phyloP scores from a whole-genome alignment of 2,113 vertebrate genomes.

The Chionodraco myersi region DNA sequence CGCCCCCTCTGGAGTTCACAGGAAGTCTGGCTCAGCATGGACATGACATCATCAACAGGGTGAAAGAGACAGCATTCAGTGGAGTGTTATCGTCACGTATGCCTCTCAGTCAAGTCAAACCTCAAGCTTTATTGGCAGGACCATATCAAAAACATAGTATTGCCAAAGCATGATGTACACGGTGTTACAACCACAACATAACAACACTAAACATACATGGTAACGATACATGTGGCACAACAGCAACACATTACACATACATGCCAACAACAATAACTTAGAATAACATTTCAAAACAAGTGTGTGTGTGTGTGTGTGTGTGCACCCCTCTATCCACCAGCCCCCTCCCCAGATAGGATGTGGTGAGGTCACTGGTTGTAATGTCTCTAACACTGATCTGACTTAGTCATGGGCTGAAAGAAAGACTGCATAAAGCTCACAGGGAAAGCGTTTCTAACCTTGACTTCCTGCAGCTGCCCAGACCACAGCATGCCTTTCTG shows the following conservation, averaged over 20 bases:
- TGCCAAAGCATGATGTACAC: too few relatives aligned
- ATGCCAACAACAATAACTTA: too few relatives aligned
- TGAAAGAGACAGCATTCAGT: constrained; percentile 39
- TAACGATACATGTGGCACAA: too few relatives aligned
- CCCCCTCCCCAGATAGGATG: constrained; percentile 56
- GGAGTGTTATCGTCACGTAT: constrained; percentile 47
- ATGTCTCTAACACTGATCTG: constrained; percentile 52
- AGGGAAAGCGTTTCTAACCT: constrained; percentile 22
- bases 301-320: too few relatives aligned
- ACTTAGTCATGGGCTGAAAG: constrained; percentile 19
- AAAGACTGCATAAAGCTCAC: constrained; percentile 40
- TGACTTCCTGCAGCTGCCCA: constrained; percentile 1
- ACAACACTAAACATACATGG: too few relatives aligned
- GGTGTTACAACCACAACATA: too few relatives aligned
- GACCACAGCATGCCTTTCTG: neutral
- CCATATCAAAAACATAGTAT: too few relatives aligned
- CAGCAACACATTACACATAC: too few relatives aligned
- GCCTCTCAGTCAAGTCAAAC: constrained; percentile 19
- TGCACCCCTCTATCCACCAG: neutral
- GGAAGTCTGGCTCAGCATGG: constrained; percentile 47
- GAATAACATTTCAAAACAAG: too few relatives aligned
- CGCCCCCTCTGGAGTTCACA: constrained; percentile 23
- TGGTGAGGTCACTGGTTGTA: constrained; percentile 65
- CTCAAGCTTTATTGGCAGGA: too few relatives aligned
- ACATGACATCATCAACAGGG: constrained; percentile 63